Evolutionary conservation across 2,113 vertebrate genomes (phyloP), one percentile per base, ranked within the genome.

Genomic region (Dicrurus megarhynchus): DNA sequence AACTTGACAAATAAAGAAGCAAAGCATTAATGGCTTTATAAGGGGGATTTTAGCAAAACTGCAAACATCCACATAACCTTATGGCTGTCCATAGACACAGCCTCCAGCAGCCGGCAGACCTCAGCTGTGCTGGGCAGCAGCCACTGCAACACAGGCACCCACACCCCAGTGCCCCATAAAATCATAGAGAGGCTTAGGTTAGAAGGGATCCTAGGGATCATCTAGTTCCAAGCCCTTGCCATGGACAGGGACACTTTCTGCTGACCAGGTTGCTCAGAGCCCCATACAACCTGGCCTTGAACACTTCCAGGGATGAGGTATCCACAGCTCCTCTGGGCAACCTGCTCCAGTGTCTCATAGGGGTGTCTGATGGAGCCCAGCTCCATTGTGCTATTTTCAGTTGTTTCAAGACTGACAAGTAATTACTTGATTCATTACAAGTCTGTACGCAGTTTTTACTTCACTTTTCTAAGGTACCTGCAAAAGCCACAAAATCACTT

Each of bases 161-260:
- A 17, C 2, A 5, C 14, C 57, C 44, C 1, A 30, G 33, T 1
- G 0, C 19, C 9, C 37, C 32, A 12, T 19, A 13, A 35, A 61
- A 61, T 16, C 47, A 60, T 0, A 27, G 21, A 59, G 13, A 52
- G 10, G 21, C 9, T 55, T 35, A 26, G 12, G 16, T 55, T 21
- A 46, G 39, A 55, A 53, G 17, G 39, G 30, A 35, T 61, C 30
- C 57, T 55, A 47, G 35, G 55, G 30, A 47, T 27, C 30, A 19
- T 27, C 63, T 23, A 7, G 5, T 32, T 55, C 55, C 41, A 69
- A 41, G 5, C n/a, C 14, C 30, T 53, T 53, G 17, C 26, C 21
- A 13, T 10, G 20, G 47, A 26, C 17, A 55, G 61, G 17, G 46
- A 41, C 26, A 42, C 17, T 46, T 35, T 69, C 26, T 53, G 27